Evolutionary conservation across 2,113 vertebrate species (phyloP), one percentile per base, ranked within the genome.

Genomic region (Triplophysa tibetana): DNA sequence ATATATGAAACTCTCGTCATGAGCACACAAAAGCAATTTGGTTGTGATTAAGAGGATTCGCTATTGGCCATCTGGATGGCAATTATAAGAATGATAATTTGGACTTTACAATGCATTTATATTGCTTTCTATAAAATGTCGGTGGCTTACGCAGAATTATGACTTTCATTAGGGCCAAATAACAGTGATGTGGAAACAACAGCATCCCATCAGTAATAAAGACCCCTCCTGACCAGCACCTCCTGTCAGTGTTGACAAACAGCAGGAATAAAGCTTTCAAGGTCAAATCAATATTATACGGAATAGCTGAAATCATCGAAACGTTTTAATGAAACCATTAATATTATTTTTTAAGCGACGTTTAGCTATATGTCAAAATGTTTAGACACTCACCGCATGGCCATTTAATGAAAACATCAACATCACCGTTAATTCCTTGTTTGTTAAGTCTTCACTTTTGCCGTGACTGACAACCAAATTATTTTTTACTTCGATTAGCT

Each of bases 71-170:
- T 83, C 85, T 86, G 81, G 81, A 48, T 65, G 64, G 54, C 41
- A 65, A 79, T 85, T 83, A 79, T 56, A 75, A 85, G 73, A 79
- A 79, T 85, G 79, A 83, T 83, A 74, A 85, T 82, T 43, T 72
- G 70, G 54, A 33, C 50, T 81, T 69, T 63, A 63, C 62, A 50
- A 63, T 33, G 64, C 56, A 77, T 82, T 73, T 67, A 83, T 69
- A 79, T 29, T 62, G 29, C 68, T 60, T 67, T 67, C 61, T 80
- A 66, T 56, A 45, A 66, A 64, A 75, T 70, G 77, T 23, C 81
- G 24, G 50, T 63, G 66, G 77, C 43, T 26, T 64, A 63, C 68
- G 24, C 45, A 26, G 69, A 80, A 77, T 80, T 75, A 81, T 82
- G 48, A 73, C 45, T 78, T 75, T 85, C 77, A 77, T 65, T 80